A percentile compares a stretch with the other conserved stretches of the same genome.
Evolutionary conservation across 2,113 vertebrate genomes (phyloP).

Genomic region (Malurus cyaneus): DNA sequence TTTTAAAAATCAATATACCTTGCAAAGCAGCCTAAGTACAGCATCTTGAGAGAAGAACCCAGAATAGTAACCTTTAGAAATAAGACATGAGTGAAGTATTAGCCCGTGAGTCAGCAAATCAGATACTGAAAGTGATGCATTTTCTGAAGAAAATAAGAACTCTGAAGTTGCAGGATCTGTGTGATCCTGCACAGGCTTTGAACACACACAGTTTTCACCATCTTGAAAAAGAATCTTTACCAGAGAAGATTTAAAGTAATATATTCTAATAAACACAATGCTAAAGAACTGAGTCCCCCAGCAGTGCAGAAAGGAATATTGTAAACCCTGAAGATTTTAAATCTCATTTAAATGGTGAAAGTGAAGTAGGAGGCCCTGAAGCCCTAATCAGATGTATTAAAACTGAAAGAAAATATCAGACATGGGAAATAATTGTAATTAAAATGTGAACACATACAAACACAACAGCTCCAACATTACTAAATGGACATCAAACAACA

Average conservation of each 20-base stretch:
- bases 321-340: not conserved
- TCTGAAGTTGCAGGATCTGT: not conserved
- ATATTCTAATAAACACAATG: not conserved
- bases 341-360: not conserved
- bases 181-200: not conserved
- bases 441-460: slow-evolving; percentile 34
- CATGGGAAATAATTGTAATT: slow-evolving; percentile 46
- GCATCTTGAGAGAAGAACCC: not conserved
- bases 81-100: not conserved
- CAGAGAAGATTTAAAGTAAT: not conserved
- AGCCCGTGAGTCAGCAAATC: not conserved
- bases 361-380: not conserved
- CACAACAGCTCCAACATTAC: not conserved
- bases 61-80: not conserved
- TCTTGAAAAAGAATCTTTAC: not conserved
- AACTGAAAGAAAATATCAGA: slow-evolving; percentile 52
- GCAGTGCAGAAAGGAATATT: not conserved
- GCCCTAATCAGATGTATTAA: slow-evolving; percentile 29
- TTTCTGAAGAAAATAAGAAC: not conserved
- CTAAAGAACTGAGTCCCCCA: not conserved
- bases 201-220: not conserved
- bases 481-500: slow-evolving; percentile 27
- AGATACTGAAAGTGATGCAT: not conserved
- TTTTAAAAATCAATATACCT: not conserved
- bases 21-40: not conserved